Evolutionary conservation across 2,888 invertebrate species (phyloP).

Genomic region (Andrena haemorrhoa): DNA sequence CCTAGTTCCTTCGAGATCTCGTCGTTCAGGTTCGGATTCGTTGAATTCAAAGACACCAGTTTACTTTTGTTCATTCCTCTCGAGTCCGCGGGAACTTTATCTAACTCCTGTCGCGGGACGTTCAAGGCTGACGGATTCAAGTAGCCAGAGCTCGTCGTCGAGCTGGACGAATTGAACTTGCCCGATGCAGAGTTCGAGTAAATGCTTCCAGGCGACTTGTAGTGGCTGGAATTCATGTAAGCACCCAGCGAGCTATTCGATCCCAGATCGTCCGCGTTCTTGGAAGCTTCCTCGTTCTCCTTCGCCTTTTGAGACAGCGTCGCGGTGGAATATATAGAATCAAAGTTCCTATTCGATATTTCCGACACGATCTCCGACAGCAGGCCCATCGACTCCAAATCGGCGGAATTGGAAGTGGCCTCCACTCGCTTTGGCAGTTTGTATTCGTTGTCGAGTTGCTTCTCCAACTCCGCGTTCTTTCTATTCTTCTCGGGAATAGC

Average conservation of each 20-base stretch:
- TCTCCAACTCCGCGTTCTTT: conserved; percentile 72
- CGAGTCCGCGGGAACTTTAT: conserved; percentile 59
- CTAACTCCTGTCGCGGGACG: conserved; percentile 84
- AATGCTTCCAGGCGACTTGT: conserved; percentile 88
- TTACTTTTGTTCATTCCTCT: conserved; percentile 63
- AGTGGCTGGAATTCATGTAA: conserved; percentile 87
- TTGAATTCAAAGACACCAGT: conserved; percentile 58
- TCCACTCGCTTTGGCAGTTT: conserved; percentile 86
- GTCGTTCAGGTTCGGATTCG: conserved; percentile 74
- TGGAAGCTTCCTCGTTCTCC: conserved; percentile 81
- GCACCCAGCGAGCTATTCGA: conserved; percentile 85
- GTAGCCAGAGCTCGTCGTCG: conserved; percentile 90
- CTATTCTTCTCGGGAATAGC: conserved; percentile 86
- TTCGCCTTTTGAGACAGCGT: conserved; percentile 89
- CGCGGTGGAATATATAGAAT: conserved; percentile 94
- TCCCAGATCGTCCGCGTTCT: conserved; percentile 71
- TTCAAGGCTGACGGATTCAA: conserved; percentile 90
- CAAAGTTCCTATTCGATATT: conserved; percentile 94
- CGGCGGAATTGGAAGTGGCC: conserved; percentile 78
- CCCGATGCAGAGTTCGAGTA: conserved; percentile 87
- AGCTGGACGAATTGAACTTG: conserved; percentile 87
- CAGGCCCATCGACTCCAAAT: conserved; percentile 90
- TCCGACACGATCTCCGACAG: conserved; percentile 95
- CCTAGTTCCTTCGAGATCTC: conserved; percentile 77
- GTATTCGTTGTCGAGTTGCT: conserved; percentile 81